Evolutionary conservation across 1,140 invertebrate species (phyloP).

Genomic region (Danaus melanippus): DNA sequence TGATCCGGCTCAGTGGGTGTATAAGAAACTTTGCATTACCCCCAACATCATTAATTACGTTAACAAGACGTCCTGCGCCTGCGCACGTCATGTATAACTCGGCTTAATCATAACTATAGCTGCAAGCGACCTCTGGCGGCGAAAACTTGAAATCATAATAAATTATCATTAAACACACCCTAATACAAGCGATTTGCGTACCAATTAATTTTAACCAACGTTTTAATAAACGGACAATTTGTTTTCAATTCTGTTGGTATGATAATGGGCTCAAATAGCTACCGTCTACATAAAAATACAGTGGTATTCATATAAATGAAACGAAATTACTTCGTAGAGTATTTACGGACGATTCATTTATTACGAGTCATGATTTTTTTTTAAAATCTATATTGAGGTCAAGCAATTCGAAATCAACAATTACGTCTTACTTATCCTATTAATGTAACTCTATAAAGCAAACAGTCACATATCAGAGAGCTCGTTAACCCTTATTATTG

Average conservation of each 20-base stretch:
- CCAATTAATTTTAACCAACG: too few species aligned
- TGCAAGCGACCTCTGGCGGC: too few species aligned
- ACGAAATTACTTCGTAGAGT: constrained; percentile 11
- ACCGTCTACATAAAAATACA: constrained; percentile 5
- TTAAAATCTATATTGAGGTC: constrained; percentile 15
- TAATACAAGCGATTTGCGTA: too few species aligned
- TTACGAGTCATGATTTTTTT: constrained; percentile 19
- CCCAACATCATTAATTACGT: constrained; percentile 9
- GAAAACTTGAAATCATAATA: too few species aligned
- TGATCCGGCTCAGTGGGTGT: background rate
- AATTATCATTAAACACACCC: too few species aligned
- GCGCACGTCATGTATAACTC: background rate
- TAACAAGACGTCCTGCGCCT: constrained; percentile 7
- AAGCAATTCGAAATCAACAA: constrained; percentile 18
- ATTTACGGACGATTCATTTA: constrained; percentile 11
- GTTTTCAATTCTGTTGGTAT: background rate
- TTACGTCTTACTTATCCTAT: constrained; percentile 14
- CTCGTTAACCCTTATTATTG: constrained; percentile 8
- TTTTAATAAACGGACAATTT: too few species aligned
- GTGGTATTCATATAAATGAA: constrained; percentile 1
- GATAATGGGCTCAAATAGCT: constrained; percentile 9
- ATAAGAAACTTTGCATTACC: constrained; percentile 2
- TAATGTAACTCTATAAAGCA: constrained; percentile 25
- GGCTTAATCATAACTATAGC: too few species aligned
- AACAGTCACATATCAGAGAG: constrained; percentile 6